Evolutionary conservation across 2,113 vertebrate species (phyloP).

Genomic region (Notechis scutatus): DNA sequence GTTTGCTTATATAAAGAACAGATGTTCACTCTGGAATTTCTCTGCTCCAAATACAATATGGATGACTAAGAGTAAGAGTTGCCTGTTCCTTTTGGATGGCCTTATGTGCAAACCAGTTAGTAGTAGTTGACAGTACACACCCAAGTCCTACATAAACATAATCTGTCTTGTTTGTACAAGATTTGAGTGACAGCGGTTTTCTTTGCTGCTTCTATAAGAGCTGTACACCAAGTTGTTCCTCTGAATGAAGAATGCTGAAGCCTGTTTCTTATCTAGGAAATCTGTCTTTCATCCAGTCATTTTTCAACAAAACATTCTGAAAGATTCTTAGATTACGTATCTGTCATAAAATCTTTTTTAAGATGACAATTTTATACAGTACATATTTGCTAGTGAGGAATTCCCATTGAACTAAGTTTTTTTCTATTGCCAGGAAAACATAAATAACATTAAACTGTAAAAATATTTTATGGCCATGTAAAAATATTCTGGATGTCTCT

Average conservation of each 20-base stretch:
- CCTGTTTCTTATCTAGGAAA: not conserved
- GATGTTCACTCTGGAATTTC: not conserved
- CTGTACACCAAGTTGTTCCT: not conserved
- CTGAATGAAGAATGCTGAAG: not conserved
- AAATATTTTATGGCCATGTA: not conserved
- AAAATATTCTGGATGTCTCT: not conserved
- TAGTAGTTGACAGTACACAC: not conserved
- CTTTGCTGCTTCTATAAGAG: not conserved
- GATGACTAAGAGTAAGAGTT: not conserved
- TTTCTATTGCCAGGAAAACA: not conserved
- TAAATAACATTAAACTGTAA: not conserved
- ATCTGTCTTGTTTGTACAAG: slow-evolving; percentile 1
- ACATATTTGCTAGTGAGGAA: not conserved
- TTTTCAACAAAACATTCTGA: not conserved
- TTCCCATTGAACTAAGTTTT: not conserved
- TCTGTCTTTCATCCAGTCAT: not conserved
- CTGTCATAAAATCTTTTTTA: not conserved
- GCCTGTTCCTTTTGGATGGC: not conserved
- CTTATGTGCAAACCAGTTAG: not conserved
- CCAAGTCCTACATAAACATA: slow-evolving; percentile 4
- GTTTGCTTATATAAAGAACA: not conserved
- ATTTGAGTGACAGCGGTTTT: not conserved
- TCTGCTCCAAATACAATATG: not conserved
- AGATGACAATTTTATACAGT: not conserved
- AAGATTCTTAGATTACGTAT: not conserved